Evolutionary conservation across 2,888 invertebrate species (phyloP).

Genomic region (Caenorhabditis sp.): DNA sequence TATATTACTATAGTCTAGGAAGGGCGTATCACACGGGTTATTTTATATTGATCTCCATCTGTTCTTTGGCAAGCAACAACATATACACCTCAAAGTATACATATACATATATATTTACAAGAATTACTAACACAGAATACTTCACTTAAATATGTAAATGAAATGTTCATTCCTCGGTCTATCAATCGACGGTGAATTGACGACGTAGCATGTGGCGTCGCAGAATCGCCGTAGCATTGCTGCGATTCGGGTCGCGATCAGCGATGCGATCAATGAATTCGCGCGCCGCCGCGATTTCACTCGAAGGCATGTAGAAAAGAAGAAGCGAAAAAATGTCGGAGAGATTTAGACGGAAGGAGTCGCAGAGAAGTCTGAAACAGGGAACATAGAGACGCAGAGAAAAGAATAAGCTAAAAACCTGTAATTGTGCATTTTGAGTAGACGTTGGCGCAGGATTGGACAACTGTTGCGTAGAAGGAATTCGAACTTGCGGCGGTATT

Average conservation of each 20-base stretch:
- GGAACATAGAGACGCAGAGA: conserved; percentile 6
- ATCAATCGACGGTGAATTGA: conserved; percentile 39
- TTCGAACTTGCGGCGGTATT: conserved; percentile 43
- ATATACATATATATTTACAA: neutral
- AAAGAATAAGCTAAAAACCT: no score
- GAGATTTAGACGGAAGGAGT: conserved; percentile 53
- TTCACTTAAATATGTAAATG: neutral
- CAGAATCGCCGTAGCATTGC: conserved; percentile 9
- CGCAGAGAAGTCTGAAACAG: conserved; percentile 43
- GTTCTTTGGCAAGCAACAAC: no score
- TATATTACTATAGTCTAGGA: no score
- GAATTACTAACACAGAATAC: neutral
- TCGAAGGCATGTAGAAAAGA: conserved; percentile 36
- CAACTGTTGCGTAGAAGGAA: conserved; percentile 54
- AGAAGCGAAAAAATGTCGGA: conserved; percentile 45
- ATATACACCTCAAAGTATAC: no score
- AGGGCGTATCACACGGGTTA: no score
- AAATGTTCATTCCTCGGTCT: no score
- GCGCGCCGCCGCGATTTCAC: conserved; percentile 44
- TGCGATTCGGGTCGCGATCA: conserved; percentile 14
- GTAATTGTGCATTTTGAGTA: conserved; percentile 44
- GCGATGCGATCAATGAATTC: conserved; percentile 52
- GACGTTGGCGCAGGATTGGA: conserved; percentile 32
- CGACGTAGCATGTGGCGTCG: conserved; percentile 36
- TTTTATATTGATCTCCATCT: no score